Evolutionary conservation across 1,140 invertebrate species (phyloP), one percentile per base, ranked within the genome.

Genomic region (Armadillidium nasatum): DNA sequence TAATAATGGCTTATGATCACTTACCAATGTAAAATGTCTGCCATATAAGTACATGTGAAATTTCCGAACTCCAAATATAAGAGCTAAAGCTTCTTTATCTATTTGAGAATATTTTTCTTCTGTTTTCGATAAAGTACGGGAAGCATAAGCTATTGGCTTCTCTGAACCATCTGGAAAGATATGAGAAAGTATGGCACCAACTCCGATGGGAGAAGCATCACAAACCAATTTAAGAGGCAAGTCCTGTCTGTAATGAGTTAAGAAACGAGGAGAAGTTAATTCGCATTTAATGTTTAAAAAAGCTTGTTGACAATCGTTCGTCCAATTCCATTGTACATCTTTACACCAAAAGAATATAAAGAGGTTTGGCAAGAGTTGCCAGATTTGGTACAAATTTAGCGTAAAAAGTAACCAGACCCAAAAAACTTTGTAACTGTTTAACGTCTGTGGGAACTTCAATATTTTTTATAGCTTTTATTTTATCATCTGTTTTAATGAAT

Each of bases 51-150:
- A 89, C 70, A 88, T 81, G 75, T 88, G 85, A 80, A 88, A 88
- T 75, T 85, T 80, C 83, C 82, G 79, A 70, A 87, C 76, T 15
- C 84, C 85, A 82, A 83, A 87, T 83, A n/a, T n/a, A n/a, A n/a
- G n/a, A n/a, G n/a, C n/a, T n/a, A n/a, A n/a, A 11, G 84, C 87
- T 82, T 90, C 88, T 79, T 86, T 86, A 50, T 90, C 87, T 7
- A 87, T 82, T 76, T 88, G 85, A 19, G 83, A 80, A 88, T 89
- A 13, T 86, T 86, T 78, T 82, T 80, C 81, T 89, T 33, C 86
- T 19, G 85, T 81, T 44, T 76, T 44, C 21, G 80, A 82, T 19
- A 89, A 75, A 0, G 83, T 83, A 76, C 85, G 67, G 0, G 84
- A 87, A 4, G 84, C 84, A 82, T 85, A 87, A 7, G 83, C 84